These are phyloP conservation scores for Melipona beecheii DNA, from an alignment of 2,888 invertebrate species.

Conservation along the genomic window DNA sequence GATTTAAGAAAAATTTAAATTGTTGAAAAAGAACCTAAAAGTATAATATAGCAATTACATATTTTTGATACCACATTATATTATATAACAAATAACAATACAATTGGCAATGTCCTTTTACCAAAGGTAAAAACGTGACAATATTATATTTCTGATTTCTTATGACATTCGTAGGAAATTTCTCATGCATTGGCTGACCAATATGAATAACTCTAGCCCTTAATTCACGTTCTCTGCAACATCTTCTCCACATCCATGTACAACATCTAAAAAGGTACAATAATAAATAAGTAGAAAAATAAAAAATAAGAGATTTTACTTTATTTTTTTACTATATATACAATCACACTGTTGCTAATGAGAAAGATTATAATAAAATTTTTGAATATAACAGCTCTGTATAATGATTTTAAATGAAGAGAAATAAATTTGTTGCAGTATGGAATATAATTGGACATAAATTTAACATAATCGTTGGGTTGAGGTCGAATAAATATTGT, in stretches of 20 bases:
- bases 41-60: background rate
- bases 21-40: constrained; percentile 97
- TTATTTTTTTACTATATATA: background rate
- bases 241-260: constrained; percentile 90
- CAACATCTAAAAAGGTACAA: constrained; percentile 88
- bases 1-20: constrained; percentile 99
- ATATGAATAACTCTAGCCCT: constrained; percentile 91
- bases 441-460: background rate
- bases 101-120: constrained; percentile 65
- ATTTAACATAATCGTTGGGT: background rate
- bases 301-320: background rate
- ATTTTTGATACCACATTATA: background rate
- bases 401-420: background rate
- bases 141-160: constrained; percentile 99
- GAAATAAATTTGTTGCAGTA: background rate
- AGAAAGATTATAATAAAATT: background rate
- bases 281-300: background rate
- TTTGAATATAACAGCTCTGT: background rate
- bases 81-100: background rate
- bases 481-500: background rate
- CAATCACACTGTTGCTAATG: background rate
- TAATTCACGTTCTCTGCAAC: constrained; percentile 90
- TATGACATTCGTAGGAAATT: constrained; percentile 97
- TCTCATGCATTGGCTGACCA: constrained; percentile 91
- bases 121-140: constrained; percentile 93